Percentiles rank a stretch among this genome's conserved stretches.
These are phyloP conservation scores for Alviniconcha marisindica DNA, from an alignment of 1,140 invertebrate genomes.

Conservation along the genomic window DNA sequence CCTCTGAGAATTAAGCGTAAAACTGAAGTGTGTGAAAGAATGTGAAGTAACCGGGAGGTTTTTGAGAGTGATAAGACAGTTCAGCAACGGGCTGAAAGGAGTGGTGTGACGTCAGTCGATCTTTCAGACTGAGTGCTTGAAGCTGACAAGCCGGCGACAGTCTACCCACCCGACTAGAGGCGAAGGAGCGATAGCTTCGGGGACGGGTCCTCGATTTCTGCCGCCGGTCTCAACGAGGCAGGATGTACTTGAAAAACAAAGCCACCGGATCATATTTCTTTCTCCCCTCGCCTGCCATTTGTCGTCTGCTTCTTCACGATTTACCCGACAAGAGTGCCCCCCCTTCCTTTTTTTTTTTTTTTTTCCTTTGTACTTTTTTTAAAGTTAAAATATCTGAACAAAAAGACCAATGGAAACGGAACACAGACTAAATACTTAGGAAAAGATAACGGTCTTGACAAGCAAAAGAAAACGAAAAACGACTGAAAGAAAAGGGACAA, in stretches of 20 bases:
- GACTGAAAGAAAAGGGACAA: no score
- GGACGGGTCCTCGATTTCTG: background rate
- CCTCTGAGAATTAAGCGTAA: no score
- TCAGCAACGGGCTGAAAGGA: background rate
- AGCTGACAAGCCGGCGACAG: background rate
- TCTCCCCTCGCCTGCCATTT: background rate
- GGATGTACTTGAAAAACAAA: constrained; percentile 25
- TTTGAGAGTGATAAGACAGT: no score
- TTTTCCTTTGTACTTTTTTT: no score
- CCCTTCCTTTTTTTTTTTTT: no score
- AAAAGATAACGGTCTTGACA: no score
- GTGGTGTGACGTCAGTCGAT: background rate
- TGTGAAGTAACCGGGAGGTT: no score
- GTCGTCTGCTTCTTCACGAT: constrained; percentile 16
- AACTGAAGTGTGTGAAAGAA: no score
- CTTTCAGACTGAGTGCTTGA: background rate
- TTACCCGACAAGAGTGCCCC: constrained; percentile 16
- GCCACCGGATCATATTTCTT: constrained; percentile 1
- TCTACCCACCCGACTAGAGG: background rate
- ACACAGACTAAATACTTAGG: no score
- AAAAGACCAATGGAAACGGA: background rate
- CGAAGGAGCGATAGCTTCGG: background rate
- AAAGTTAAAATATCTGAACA: no score
- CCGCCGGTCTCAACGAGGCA: background rate
- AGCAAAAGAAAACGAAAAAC: no score